Conservation (phyloP, 2,113 vertebrate species). For the Henicopernis longicauda region DNA sequence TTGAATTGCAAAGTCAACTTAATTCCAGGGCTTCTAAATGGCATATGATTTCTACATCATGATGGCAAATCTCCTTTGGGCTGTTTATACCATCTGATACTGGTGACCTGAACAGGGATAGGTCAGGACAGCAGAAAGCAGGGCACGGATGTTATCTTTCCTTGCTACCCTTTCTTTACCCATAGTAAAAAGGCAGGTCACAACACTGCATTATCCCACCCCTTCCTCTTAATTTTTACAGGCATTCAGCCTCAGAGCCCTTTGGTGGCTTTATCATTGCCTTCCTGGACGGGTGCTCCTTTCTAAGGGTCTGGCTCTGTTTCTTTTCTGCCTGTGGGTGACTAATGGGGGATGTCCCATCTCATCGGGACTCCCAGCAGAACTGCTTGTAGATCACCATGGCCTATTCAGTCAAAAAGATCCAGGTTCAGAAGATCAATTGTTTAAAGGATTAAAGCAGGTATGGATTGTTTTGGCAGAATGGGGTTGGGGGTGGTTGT, state of each 20-base stretch:
- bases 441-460: background rate
- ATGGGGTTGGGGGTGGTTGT: background rate
- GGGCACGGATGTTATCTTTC: background rate
- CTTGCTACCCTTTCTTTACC: background rate
- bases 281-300: background rate
- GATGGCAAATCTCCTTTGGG: conserved; percentile 1
- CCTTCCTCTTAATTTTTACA: background rate
- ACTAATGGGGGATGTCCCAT: background rate
- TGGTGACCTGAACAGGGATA: background rate
- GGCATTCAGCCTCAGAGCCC: background rate
- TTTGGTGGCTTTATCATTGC: background rate
- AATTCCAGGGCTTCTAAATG: conserved; percentile 3
- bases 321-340: background rate
- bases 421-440: background rate
- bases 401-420: background rate
- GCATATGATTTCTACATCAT: background rate
- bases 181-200: background rate
- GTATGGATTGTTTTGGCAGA: background rate
- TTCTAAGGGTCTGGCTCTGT: background rate
- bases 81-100: background rate
- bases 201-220: background rate
- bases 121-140: background rate
- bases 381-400: background rate
- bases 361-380: background rate
- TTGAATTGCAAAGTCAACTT: background rate